Conservation (phyloP, 35 echinoderm and acorn worm species). For the Patiria miniata region DNA sequence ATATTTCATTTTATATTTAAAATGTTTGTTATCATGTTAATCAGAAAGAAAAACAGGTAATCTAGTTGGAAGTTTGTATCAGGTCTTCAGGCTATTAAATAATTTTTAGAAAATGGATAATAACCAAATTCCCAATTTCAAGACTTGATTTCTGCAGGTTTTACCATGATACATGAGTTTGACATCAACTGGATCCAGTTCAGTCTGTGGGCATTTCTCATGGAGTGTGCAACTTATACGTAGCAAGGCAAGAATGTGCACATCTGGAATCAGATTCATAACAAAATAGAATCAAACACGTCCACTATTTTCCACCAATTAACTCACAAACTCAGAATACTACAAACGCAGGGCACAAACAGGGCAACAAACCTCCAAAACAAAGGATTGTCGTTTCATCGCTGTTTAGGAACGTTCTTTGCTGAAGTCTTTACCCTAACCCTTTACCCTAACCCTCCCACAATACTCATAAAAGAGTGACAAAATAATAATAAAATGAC, state of each 20-base stretch:
- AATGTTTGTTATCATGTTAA: not conserved
- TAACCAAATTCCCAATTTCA: too few relatives aligned
- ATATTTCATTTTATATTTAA: not conserved
- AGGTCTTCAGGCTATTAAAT: not conserved
- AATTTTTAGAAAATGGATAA: not conserved
- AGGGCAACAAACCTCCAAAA: not conserved
- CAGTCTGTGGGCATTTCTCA: not conserved
- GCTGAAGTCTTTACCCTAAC: not conserved
- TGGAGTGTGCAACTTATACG: not conserved
- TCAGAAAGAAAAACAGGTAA: not conserved
- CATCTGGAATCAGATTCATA: not conserved
- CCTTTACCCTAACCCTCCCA: not conserved
- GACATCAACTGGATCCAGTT: slow-evolving; percentile 24
- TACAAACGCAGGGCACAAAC: not conserved
- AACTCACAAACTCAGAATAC: not conserved
- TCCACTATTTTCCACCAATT: too few relatives aligned
- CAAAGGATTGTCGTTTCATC: not conserved
- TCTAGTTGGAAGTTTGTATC: not conserved
- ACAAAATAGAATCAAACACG: too few relatives aligned
- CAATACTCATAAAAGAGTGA: not conserved
- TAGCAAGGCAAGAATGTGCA: slow-evolving; percentile 2
- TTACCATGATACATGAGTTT: slow-evolving; percentile 55
- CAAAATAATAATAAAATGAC: too few relatives aligned
- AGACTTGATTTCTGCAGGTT: not conserved
- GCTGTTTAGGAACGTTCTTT: not conserved